These are phyloP conservation scores for Calidris pygmaea DNA, from an alignment of 2,113 vertebrate genomes.

Conservation along the genomic window DNA sequence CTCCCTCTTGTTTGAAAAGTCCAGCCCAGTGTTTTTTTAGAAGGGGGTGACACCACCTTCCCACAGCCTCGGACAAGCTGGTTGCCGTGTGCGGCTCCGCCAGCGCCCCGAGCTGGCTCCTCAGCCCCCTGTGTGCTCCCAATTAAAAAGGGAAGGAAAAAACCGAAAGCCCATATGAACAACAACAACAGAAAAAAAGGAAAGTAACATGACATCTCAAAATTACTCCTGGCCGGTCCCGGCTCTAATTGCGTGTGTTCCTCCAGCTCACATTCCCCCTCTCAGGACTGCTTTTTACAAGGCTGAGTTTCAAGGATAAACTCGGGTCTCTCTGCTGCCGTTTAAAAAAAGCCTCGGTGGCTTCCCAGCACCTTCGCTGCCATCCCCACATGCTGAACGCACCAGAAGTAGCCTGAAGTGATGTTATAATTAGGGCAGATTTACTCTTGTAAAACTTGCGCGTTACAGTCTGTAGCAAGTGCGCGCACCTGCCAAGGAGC, in stretches of 20 bases:
- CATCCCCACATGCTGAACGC: background rate
- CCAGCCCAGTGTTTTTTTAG: background rate
- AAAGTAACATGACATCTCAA: background rate
- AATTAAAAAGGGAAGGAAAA: background rate
- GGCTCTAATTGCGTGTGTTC: background rate
- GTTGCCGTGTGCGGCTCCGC: background rate
- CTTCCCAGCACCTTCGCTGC: background rate
- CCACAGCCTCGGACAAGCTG: background rate
- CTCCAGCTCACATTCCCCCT: background rate
- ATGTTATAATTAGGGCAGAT: conserved; percentile 50
- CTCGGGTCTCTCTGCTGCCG: background rate
- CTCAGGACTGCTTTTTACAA: background rate
- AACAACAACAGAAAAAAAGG: background rate
- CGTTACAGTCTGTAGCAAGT: background rate
- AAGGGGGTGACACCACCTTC: background rate
- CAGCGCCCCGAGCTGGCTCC: background rate
- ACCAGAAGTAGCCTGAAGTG: conserved; percentile 43
- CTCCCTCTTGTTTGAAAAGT: rapidly evolving
- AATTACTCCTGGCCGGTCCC: background rate
- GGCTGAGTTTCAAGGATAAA: conserved; percentile 11
- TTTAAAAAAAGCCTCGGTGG: background rate
- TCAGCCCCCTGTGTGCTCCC: background rate
- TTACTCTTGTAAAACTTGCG: background rate
- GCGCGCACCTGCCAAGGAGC: background rate
- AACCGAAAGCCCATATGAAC: rapidly evolving